Base-by-base conservation (phyloP, 2,113 vertebrate genomes). In the Chaenogobius annularis region DNA sequence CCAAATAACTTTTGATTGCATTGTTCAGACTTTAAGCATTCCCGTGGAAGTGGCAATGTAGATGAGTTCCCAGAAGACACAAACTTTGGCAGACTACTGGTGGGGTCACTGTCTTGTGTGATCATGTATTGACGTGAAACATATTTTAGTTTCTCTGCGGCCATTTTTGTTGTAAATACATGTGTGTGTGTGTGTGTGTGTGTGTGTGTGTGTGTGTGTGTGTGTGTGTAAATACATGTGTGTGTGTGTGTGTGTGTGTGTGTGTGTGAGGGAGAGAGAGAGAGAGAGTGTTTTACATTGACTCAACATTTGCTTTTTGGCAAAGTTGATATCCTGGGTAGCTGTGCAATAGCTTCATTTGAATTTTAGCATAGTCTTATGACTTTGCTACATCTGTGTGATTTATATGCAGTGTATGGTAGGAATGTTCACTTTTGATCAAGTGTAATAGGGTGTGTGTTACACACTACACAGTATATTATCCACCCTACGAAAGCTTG, bases 51-150 rank as follows among this genome's bases (percentile, higher is more conserved):
- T 63, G 80, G 86, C 83, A 85, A 87, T 48, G 64, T 68, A 67
- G 70, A 69, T 72, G 68, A 78, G 74, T 86, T 90, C 43, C 81
- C 52, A 20, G 59, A 78, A 73, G 73, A 43, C 62, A 71, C 89
- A 93, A 92, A 93, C 91, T 93, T 93, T 92, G 92, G 92, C 91
- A 92, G 83, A 83, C 70, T 86, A 79, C 84, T 87, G 86, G 83
- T 89, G 69, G 70, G 75, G 75, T 82, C 73, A 75, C 79, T 75
- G 75, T 88, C 54, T 79, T 61, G 77, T 72, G 85, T 66, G 73
- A 56, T 69, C 70, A 76, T 82, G 50, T 72, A 19, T 50, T 61
- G 68, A 68, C 63, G 69, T 62, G 75, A 43, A 59, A 48, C 43
- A 73, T 72, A 78, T 75, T 78, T 26, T 73, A 44, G 85, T 86